Percentiles rank a stretch among this genome's conserved stretches.
Evolutionary conservation across 2,113 vertebrate species (phyloP).

Genomic region (Cromileptes altivelis): DNA sequence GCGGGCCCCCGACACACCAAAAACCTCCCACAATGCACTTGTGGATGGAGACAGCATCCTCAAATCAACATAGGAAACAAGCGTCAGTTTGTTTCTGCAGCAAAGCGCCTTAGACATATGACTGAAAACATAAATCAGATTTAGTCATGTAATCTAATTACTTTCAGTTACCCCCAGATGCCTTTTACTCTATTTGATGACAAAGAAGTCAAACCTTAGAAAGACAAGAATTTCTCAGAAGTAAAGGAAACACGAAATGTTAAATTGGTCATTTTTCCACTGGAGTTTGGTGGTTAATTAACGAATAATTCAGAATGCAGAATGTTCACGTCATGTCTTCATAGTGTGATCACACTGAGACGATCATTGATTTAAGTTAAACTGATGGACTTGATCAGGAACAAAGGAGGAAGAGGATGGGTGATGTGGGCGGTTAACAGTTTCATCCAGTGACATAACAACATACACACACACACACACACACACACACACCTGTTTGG

Average conservation of each 20-base stretch:
- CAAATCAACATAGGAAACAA: neutral
- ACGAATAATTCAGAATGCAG: too few relatives aligned
- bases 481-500: slow-evolving; percentile 55
- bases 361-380: neutral
- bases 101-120: neutral
- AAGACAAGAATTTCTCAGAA: too few relatives aligned
- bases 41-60: neutral
- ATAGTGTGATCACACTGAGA: neutral
- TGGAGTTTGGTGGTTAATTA: neutral
- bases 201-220: neutral
- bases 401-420: neutral
- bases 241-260: neutral
- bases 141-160: neutral
- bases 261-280: neutral
- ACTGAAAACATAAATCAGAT: neutral
- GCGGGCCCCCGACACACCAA: neutral
- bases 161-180: neutral
- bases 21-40: slow-evolving; percentile 52
- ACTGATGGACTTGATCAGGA: neutral
- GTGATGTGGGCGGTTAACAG: too few relatives aligned
- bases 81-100: neutral
- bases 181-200: too few relatives aligned
- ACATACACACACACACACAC: slow-evolving; percentile 26
- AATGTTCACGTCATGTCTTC: neutral
- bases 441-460: neutral